Evolutionary conservation across 2,888 invertebrate genomes (phyloP).

Genomic region (Noctua janthina): DNA sequence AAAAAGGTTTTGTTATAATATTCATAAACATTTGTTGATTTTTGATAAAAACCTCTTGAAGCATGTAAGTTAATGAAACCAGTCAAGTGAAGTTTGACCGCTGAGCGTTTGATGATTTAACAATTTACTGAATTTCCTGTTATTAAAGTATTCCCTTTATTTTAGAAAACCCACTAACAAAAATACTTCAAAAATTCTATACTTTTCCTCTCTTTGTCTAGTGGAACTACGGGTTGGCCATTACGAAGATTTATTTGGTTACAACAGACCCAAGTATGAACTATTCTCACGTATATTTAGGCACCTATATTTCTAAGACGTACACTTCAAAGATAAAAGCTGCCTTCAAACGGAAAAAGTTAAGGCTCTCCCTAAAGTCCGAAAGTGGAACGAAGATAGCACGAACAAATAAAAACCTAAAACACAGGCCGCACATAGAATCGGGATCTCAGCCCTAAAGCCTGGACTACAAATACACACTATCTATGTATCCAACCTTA

Average conservation of each 20-base stretch:
- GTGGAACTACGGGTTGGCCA: conserved; percentile 34
- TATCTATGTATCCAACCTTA: conserved; percentile 28
- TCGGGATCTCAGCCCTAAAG: conserved; percentile 40
- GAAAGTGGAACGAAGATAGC: conserved; percentile 52
- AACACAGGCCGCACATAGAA: conserved; percentile 46
- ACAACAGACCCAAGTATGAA: conserved; percentile 40
- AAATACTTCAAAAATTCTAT: conserved; percentile 21
- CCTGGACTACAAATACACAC: conserved; percentile 41
- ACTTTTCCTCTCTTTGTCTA: conserved; percentile 35
- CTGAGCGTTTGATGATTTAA: conserved; percentile 42
- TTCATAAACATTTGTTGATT: conserved; percentile 31
- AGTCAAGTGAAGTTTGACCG: conserved; percentile 36
- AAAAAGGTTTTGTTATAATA: conserved; percentile 5
- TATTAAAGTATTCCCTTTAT: conserved; percentile 40
- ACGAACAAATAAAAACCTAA: conserved; percentile 52
- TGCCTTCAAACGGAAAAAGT: conserved; percentile 45
- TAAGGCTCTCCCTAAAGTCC: conserved; percentile 38
- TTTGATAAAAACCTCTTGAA: conserved; percentile 32
- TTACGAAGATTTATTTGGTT: conserved; percentile 58
- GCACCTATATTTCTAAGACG: conserved; percentile 25
- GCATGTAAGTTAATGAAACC: conserved; percentile 37
- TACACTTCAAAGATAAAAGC: conserved; percentile 54
- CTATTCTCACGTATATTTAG: conserved; percentile 14
- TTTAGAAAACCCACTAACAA: conserved; percentile 17
- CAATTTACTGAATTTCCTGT: conserved; percentile 30